Base-by-base conservation (phyloP, 2,888 invertebrate species). In the Ormyrus labotus region DNA sequence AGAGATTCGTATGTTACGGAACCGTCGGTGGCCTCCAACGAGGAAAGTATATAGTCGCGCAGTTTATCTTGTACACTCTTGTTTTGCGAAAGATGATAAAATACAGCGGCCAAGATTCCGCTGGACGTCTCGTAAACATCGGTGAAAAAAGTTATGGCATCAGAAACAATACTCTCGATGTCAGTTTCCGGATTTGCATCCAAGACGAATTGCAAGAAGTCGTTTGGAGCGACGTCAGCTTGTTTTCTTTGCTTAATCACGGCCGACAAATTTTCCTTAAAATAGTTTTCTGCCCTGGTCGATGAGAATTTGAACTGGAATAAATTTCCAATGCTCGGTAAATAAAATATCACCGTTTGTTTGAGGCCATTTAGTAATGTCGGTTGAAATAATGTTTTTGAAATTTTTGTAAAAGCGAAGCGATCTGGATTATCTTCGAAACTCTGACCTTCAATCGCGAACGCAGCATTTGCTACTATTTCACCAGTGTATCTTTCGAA, bases 111-210 rank as follows among this genome's bases (percentile, higher is more conserved):
- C 60, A 93, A 85, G 0, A 91, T 89, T 0, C 91, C 90, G 45
- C 92, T 92, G 0, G 92, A 92, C 0, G 93, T 93, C 84, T 93
- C 93, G 83, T 91, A 92, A 1, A 93, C 93, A 47, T 92, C 93
- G 1, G 91, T 81, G 83, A 92, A 92, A 84, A 93, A 92, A 1
- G 92, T 90, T 0, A 92, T 85, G 0, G 91, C 89, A 80, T 92
- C 92, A 0, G 92, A 88, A 0, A 89, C 84, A 81, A 92, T 86
- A 0, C 81, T 5, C 0, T 89, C 85, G 3, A 88, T 87, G 67
- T 91, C 89, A 61, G 90, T 87, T 10, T 80, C 72, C 10, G 85
- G 82, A 8, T 73, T 83, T 78, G 81, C 70, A 0, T 88, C 91
- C 4, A 92, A 87, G 76, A 92, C 84, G 55, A 92, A 83, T 76